Evolutionary conservation across 2,888 invertebrate species (phyloP).

Genomic region (Eremobia ochroleuca): DNA sequence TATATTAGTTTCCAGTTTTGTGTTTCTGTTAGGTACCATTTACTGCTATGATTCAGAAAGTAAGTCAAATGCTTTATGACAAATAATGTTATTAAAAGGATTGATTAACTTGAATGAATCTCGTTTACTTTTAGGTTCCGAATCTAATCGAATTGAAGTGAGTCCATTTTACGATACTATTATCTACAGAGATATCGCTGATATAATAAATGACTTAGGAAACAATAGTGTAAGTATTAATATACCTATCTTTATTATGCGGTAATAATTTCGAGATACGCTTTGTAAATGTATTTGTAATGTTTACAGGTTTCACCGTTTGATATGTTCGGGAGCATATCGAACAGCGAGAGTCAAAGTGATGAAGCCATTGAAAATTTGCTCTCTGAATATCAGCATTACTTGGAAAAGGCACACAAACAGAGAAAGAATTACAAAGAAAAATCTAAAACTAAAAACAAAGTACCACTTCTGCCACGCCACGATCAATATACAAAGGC

Average conservation of each 20-base stretch:
- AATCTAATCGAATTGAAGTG: constrained; percentile 79
- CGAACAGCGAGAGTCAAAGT: constrained; percentile 81
- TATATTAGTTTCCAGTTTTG: constrained; percentile 61
- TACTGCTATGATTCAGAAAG: constrained; percentile 79
- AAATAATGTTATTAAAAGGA: constrained; percentile 26
- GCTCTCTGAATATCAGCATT: constrained; percentile 84
- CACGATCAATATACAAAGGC: constrained; percentile 80
- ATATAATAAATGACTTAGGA: constrained; percentile 84
- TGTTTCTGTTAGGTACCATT: constrained; percentile 68
- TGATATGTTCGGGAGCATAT: constrained; percentile 67
- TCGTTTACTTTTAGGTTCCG: constrained; percentile 74
- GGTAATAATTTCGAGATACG: constrained; percentile 22
- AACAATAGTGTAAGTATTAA: constrained; percentile 79
- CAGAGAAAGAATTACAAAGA: constrained; percentile 80
- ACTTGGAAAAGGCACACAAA: constrained; percentile 85
- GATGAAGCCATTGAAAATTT: constrained; percentile 85
- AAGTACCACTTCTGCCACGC: constrained; percentile 78
- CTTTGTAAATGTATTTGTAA: constrained; percentile 28
- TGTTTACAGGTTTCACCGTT: constrained; percentile 78
- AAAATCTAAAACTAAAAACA: constrained; percentile 83
- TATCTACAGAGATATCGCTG: constrained; percentile 85
- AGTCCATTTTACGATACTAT: constrained; percentile 84
- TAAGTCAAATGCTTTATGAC: constrained; percentile 70
- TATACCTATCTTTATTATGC: constrained; percentile 17
- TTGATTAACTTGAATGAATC: constrained; percentile 46